Percentiles rank a stretch among this genome's conserved stretches.
These are phyloP conservation scores for Drosophila eohydei DNA, from an alignment of 2,888 invertebrate genomes.

Conservation along the genomic window DNA sequence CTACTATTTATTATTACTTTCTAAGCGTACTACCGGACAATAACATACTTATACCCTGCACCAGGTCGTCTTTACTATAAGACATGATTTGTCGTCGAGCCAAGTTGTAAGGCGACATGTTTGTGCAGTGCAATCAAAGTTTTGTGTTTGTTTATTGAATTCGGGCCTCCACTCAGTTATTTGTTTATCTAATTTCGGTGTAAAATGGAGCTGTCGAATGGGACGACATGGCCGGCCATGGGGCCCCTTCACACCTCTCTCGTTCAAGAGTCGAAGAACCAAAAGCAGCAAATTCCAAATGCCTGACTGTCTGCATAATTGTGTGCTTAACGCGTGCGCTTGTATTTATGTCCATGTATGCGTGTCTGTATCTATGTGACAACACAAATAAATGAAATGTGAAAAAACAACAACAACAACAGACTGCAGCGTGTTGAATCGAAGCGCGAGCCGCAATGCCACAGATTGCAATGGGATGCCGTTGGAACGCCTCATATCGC, in stretches of 20 bases:
- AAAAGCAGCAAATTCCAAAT: constrained; percentile 65
- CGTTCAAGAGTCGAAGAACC: constrained; percentile 6
- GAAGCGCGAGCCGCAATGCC: constrained; percentile 52
- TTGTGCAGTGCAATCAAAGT: constrained; percentile 72
- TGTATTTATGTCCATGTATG: constrained; percentile 29
- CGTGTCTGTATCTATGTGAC: constrained; percentile 52
- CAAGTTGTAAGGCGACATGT: constrained; percentile 11
- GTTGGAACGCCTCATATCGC: constrained; percentile 59
- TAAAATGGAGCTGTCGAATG: constrained; percentile 72
- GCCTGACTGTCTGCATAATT: constrained; percentile 81
- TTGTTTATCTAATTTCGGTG: constrained; percentile 79
- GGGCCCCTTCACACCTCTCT: constrained; percentile 4
- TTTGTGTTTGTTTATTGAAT: constrained; percentile 76
- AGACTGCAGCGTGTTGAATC: constrained; percentile 45
- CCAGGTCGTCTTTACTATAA: constrained; percentile 13
- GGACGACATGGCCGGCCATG: constrained; percentile 17
- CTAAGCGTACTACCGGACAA: not conserved
- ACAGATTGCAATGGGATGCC: constrained; percentile 61
- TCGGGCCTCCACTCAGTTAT: constrained; percentile 54
- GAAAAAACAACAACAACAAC: constrained; percentile 61
- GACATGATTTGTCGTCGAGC: constrained; percentile 16
- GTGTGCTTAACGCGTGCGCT: constrained; percentile 78
- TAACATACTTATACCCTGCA: not conserved
- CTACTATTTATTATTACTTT: too few relatives aligned
- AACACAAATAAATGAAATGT: constrained; percentile 61